These are phyloP conservation scores for Dexiosoma caninum DNA, from an alignment of 2,888 invertebrate genomes.

Conservation along the genomic window DNA sequence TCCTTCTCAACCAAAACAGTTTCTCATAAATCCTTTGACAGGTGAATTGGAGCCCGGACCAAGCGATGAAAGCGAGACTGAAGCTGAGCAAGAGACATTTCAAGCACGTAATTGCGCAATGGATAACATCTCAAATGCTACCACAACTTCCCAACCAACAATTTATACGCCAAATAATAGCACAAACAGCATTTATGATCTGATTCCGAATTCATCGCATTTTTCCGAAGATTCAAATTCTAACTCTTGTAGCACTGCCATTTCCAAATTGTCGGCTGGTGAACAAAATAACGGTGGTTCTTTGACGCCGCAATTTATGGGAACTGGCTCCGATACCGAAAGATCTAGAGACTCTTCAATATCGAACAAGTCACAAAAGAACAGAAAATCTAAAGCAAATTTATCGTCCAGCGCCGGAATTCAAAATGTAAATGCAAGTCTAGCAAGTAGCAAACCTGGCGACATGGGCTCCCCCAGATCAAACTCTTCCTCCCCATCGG, in stretches of 20 bases:
- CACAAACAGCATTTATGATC: conserved; percentile 66
- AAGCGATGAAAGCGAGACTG: conserved; percentile 82
- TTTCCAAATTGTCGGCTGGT: conserved; percentile 79
- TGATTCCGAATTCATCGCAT: conserved; percentile 67
- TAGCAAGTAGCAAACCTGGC: conserved; percentile 64
- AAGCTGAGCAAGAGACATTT: conserved; percentile 78
- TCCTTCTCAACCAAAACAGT: conserved; percentile 80
- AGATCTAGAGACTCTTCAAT: conserved; percentile 78
- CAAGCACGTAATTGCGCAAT: conserved; percentile 5
- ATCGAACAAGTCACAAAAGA: conserved; percentile 77
- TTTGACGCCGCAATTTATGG: conserved; percentile 77
- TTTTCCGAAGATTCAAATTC: conserved; percentile 76
- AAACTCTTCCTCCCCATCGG: conserved; percentile 65
- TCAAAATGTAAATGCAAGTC: conserved; percentile 36
- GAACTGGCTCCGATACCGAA: conserved; percentile 79
- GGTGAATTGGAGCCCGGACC: conserved; percentile 90
- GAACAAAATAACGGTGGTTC: conserved; percentile 70
- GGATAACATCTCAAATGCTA: conserved; percentile 29
- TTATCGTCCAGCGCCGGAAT: not conserved
- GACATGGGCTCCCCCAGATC: conserved; percentile 60
- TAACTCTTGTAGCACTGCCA: conserved; percentile 79
- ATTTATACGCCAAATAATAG: conserved; percentile 45
- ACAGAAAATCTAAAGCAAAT: conserved; percentile 63
- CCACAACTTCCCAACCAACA: conserved; percentile 30
- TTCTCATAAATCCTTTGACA: conserved; percentile 93